Percentiles rank a stretch among this genome's conserved stretches.
phyloP scores from a whole-genome alignment of 2,888 invertebrate species.

The Monoplex corrugatus region DNA sequence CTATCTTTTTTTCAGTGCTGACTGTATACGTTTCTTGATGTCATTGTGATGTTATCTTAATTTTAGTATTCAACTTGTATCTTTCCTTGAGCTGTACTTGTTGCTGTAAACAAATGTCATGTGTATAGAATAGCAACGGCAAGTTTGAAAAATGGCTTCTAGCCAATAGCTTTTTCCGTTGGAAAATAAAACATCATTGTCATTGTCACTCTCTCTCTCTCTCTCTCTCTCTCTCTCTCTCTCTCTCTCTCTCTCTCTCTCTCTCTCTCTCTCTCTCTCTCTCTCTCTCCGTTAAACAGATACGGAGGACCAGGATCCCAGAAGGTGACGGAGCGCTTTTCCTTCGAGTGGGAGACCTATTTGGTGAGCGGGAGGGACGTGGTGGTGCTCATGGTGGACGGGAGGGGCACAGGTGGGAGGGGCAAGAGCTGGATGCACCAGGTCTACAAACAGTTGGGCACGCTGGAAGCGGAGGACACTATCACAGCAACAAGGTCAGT shows the following conservation, averaged over 20 bases:
- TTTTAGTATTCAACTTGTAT: no score
- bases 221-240: background rate
- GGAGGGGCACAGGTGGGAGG: slow-evolving; percentile 90
- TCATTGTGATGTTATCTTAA: no score
- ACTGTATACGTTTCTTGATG: no score
- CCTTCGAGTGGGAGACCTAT: slow-evolving; percentile 94
- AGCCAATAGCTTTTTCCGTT: no score
- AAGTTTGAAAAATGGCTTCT: no score
- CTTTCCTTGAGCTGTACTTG: no score
- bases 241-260: background rate
- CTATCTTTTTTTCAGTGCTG: no score
- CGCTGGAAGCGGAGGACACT: slow-evolving; percentile 18
- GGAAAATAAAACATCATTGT: no score
- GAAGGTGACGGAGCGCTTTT: slow-evolving; percentile 93
- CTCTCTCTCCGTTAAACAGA: slow-evolving; percentile 81
- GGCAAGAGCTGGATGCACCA: background rate
- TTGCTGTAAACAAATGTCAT: no score
- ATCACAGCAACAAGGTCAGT: slow-evolving; percentile 24
- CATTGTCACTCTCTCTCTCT: background rate
- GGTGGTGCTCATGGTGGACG: slow-evolving; percentile 96
- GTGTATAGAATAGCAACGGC: no score
- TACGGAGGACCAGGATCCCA: slow-evolving; percentile 97
- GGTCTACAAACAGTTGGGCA: background rate
- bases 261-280: background rate
- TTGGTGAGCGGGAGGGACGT: slow-evolving; percentile 92